Base-by-base conservation (phyloP, 2,888 invertebrate genomes). In the Tortricodes alternella region DNA sequence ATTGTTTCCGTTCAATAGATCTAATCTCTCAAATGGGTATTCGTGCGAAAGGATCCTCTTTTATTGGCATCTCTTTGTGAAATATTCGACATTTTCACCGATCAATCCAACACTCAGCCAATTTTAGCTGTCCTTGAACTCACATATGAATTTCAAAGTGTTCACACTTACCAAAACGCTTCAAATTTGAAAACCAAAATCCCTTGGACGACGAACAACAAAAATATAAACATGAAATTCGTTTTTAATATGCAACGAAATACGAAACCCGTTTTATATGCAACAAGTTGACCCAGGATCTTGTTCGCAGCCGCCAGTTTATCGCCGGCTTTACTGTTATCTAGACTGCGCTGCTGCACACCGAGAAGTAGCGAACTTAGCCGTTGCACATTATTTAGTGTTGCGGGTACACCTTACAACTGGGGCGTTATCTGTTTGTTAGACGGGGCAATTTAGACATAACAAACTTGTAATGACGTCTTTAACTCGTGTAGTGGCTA, bases 401-500 rank as follows among this genome's bases (percentile, higher is more conserved):
- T 6, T 41, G 41, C 24, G 29, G 29, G 29, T 29, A 29, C 15
- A 15, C n/a, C 41, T 9, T 24, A 15, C 24, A 16, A 41, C 41
- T 15, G n/a, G 9, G 8, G 9, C 15, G 24, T 24, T 41, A 41
- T 41, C 41, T 41, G 24, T 41, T 24, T 15, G 24, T 9, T 9
- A 24, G 5, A 23, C 8, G 3, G 5, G 24, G 16, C 16, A 9
- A 41, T 41, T 41, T 24, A 41, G 24, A 41, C 18, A 37, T 18
- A 32, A 38, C 18, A 15, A 21, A 11, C 21, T 23, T 23, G 15
- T 2, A n/a, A 63, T 37, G 34, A 82, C 85, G 84, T 67, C 78
- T 2, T 63, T 79, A 44, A 82, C 68, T 8, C 73, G 83, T 53
- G 91, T 94, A 2, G 88, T 95, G 32, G 91, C 96, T 13, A 94